Conservation (phyloP, 2,797 vertebrate species). For the Ptychadena robeensis region DNA sequence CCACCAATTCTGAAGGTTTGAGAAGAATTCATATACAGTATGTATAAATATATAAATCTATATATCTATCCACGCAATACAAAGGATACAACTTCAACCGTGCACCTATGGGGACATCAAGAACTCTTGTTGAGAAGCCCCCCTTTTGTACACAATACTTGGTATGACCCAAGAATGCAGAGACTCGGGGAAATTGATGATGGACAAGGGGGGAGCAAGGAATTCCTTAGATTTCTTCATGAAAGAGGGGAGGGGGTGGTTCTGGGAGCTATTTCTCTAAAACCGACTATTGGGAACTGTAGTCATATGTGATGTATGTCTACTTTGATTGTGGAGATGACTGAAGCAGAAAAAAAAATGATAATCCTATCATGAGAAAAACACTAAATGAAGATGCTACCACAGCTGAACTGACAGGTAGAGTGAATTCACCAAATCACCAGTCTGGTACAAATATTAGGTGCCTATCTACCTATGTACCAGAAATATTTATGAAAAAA, state of each 20-base stretch:
- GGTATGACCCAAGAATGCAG: slow-evolving; percentile 52
- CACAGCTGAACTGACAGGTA: slow-evolving; percentile 28
- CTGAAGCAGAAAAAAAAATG: background rate
- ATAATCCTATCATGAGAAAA: background rate
- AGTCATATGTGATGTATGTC: slow-evolving; percentile 35
- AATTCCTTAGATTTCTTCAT: slow-evolving; percentile 47
- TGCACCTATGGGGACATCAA: slow-evolving; percentile 28
- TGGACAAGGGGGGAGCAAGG: slow-evolving; percentile 26
- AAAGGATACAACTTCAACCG: slow-evolving; percentile 25
- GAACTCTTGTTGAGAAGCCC: slow-evolving; percentile 27
- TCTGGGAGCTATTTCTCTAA: slow-evolving; percentile 33
- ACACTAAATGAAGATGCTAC: slow-evolving; percentile 13
- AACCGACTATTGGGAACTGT: slow-evolving; percentile 38
- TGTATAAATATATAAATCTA: slow-evolving; percentile 28
- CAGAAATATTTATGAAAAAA: slow-evolving; percentile 97
- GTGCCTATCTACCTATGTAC: slow-evolving; percentile 52
- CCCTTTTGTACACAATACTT: background rate
- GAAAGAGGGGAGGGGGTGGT: slow-evolving; percentile 3
- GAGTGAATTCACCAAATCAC: background rate
- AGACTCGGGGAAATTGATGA: slow-evolving; percentile 38
- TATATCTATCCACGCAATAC: slow-evolving; percentile 25
- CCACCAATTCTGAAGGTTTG: slow-evolving; percentile 46
- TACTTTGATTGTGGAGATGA: slow-evolving; percentile 32
- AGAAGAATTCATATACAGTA: slow-evolving; percentile 17
- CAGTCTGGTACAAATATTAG: slow-evolving; percentile 53